Evolutionary conservation across 2,113 vertebrate species (phyloP), one percentile per base, ranked within the genome.

Genomic region (Brevimyrus niger): DNA sequence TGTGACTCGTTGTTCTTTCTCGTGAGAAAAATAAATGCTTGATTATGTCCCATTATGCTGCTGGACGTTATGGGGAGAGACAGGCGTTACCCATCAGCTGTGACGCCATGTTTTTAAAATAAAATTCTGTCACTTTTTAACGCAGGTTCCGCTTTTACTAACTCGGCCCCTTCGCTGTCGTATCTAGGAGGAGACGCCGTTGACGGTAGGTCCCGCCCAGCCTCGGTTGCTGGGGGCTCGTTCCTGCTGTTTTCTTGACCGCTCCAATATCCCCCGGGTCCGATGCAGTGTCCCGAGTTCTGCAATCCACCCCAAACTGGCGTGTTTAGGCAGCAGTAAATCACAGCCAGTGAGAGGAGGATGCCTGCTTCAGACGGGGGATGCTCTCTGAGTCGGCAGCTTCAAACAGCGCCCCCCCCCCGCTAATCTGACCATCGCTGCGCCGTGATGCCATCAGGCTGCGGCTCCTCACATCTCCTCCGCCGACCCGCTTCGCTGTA

Each of bases 401-500:
- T 55, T 88, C 89, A 86, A 89, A 85, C 23, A 19, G 89, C 90
- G 90, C 88, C 87, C 90, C 35, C 88, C 87, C 90, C 35, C 35
- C 31, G 83, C 85, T 92, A 91, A 92, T 93, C 90, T 90, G 87
- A 53, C 47, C 17, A 93, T 92, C 89, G 35, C 82, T 88, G 87
- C 90, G 48, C 50, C 82, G 90, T 58, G 90, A 91, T 92, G 89
- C 80, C 50, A 86, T 87, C 38, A 42, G 61, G 51, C 89, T 3
- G 88, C 87, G 88, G 69, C 90, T 91, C 84, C 8, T 82, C 90
- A 85, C 90, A 90, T 58, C 89, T 84, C 87, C 23, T 27, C 23
- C 3, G 61, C 90, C 91, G 87, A 15, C 31, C 73, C 42, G 3
- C 94, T 90, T 90, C 90, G 84, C 88, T 89, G 89, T 80, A 42